A percentile compares a stretch with the other conserved stretches of the same genome.
These are phyloP conservation scores for Tragelaphus imberbis DNA, from an alignment of 2,113 vertebrate species.

Conservation along the genomic window DNA sequence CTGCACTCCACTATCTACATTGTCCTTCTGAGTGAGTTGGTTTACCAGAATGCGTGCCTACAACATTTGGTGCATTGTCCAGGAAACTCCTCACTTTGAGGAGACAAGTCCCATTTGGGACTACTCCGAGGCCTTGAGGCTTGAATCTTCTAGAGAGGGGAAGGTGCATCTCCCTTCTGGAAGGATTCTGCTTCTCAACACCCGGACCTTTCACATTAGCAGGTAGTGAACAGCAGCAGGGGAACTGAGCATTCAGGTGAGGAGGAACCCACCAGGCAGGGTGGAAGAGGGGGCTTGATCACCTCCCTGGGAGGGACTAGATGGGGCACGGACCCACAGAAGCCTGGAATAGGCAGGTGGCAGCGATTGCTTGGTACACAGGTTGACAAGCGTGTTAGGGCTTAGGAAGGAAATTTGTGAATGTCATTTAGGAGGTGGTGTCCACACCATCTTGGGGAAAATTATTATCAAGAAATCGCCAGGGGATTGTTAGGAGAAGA, in stretches of 20 bases:
- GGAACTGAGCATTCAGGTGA: background rate
- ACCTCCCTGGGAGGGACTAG: background rate
- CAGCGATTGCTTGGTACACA: background rate
- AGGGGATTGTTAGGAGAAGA: background rate
- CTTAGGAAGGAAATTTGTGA: background rate
- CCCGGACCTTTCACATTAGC: background rate
- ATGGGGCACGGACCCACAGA: background rate
- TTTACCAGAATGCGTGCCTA: background rate
- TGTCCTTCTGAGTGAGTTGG: background rate
- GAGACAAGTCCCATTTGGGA: background rate
- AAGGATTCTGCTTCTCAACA: background rate
- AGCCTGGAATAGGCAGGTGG: background rate
- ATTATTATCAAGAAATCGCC: background rate
- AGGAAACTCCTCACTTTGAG: background rate
- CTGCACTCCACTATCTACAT: background rate
- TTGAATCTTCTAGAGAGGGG: background rate
- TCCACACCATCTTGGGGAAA: background rate
- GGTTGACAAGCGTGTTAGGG: accelerated
- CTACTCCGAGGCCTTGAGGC: background rate
- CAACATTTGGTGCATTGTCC: background rate
- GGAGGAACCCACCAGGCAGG: background rate
- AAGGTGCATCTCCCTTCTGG: background rate
- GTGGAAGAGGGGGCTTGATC: background rate
- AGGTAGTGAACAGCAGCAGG: background rate
- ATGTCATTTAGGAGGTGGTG: background rate